Conservation (phyloP, 1,140 invertebrate genomes). For the Sitophilus oryzae region DNA sequence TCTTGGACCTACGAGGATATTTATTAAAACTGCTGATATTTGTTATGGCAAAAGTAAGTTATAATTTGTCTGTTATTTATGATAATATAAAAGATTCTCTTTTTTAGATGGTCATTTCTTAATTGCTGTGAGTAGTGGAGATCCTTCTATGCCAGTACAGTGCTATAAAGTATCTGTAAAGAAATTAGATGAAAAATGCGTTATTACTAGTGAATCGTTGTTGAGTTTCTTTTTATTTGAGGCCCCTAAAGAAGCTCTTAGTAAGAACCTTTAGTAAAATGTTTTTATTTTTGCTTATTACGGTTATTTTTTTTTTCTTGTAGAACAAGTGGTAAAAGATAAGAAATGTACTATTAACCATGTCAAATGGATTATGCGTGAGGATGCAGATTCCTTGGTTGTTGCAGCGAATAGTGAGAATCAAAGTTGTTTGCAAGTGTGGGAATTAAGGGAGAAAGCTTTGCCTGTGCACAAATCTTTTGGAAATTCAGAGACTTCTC, state of each 20-base stretch:
- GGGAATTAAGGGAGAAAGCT: conserved; percentile 77
- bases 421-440: conserved; percentile 71
- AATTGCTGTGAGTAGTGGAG: conserved; percentile 68
- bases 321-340: conserved; percentile 37
- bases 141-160: conserved; percentile 62
- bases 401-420: conserved; percentile 59
- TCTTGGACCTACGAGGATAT: conserved; percentile 64
- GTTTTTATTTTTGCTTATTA: conserved; percentile 2
- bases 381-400: conserved; percentile 75
- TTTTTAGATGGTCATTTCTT: conserved; percentile 69
- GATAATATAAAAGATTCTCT: conserved; percentile 18
- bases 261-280: conserved; percentile 29
- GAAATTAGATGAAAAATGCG: conserved; percentile 47
- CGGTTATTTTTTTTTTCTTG: neutral
- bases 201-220: conserved; percentile 64
- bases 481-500: conserved; percentile 43
- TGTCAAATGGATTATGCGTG: conserved; percentile 73
- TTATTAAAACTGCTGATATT: conserved; percentile 68
- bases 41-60: conserved; percentile 64
- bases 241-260: conserved; percentile 47
- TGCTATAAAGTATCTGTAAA: conserved; percentile 65
- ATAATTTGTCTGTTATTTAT: conserved; percentile 1
- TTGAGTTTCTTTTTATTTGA: conserved; percentile 76
- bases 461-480: conserved; percentile 73
- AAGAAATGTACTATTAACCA: conserved; percentile 53